Evolutionary conservation across 2,888 invertebrate species (phyloP).

Genomic region (Flexamia atlantica): DNA sequence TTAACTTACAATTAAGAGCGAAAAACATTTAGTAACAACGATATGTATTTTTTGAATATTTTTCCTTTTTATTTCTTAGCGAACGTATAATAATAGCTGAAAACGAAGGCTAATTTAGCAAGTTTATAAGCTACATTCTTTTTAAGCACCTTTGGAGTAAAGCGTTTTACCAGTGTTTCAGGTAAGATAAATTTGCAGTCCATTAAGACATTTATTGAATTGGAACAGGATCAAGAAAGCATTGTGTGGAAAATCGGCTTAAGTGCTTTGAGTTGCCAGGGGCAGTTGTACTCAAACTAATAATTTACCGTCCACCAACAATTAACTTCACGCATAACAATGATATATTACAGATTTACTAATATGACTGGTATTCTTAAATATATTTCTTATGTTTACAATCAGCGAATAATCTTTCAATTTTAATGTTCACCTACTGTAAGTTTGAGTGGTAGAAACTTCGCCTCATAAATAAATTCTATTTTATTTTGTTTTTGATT

Average conservation of each 20-base stretch:
- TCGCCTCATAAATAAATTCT: too few species aligned
- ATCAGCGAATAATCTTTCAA: too few species aligned
- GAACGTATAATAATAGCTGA: too few species aligned
- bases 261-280: conserved; percentile 22
- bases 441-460: too few species aligned
- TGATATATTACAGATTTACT: background rate
- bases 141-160: background rate
- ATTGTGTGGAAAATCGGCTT: conserved; percentile 45
- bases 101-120: too few species aligned
- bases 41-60: too few species aligned
- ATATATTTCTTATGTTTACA: background rate
- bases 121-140: too few species aligned
- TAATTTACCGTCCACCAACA: conserved; percentile 36
- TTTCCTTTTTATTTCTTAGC: too few species aligned
- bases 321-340: background rate
- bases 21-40: too few species aligned
- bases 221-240: conserved; percentile 45
- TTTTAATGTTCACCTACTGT: too few species aligned
- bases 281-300: conserved; percentile 37
- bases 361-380: background rate
- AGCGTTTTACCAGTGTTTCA: conserved; percentile 4
- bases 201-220: conserved; percentile 38
- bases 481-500: too few species aligned
- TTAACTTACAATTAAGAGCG: too few species aligned
- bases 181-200: conserved; percentile 22